Base-by-base conservation (phyloP, 2,888 invertebrate species). In the Tortrix viridana region DNA sequence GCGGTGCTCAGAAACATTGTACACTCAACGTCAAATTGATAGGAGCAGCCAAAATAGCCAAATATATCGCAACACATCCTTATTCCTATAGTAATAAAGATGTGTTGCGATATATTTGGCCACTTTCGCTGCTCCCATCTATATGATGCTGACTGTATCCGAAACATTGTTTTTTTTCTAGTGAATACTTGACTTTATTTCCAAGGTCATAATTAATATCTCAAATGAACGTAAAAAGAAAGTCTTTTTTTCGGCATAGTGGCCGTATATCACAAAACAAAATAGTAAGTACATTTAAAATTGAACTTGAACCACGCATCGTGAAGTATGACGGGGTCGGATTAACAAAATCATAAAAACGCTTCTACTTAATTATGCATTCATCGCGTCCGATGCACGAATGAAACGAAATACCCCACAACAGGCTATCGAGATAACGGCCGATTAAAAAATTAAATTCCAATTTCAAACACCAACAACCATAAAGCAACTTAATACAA, bases 281-380 rank as follows among this genome's bases (percentile, higher is more conserved):
- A 18, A 22, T 53, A 41, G 22, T 20, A 12, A 38, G 41, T 18
- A n/a, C 12, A 49, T 49, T 49, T 49, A 19, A 46, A 41, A 52
- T 53, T 48, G 60, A 61, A 61, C 57, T 60, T 54, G 56, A 57
- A 57, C 52, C 52, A 7, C 23, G 52, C 56, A 58, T 57, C 63
- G 63, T 63, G 74, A 74, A 74, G 77, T 71, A 73, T 73, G 74
- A 74, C 75, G 74, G 74, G 72, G 75, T 74, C 69, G 69, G 75
- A 82, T 84, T 81, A 86, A 80, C 77, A 72, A 81, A 88, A 84
- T 83, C 74, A 84, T 80, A 86, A 86, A 80, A 88, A 85, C 78
- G 80, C 84, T 87, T 88, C 87, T 84, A 88, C 86, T 86, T 89
- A 88, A 89, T 89, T 90, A 90, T 89, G 84, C 86, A 90, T 89